These are phyloP conservation scores for Rhyacophila brunnea DNA, from an alignment of 1,140 invertebrate species.

Conservation along the genomic window DNA sequence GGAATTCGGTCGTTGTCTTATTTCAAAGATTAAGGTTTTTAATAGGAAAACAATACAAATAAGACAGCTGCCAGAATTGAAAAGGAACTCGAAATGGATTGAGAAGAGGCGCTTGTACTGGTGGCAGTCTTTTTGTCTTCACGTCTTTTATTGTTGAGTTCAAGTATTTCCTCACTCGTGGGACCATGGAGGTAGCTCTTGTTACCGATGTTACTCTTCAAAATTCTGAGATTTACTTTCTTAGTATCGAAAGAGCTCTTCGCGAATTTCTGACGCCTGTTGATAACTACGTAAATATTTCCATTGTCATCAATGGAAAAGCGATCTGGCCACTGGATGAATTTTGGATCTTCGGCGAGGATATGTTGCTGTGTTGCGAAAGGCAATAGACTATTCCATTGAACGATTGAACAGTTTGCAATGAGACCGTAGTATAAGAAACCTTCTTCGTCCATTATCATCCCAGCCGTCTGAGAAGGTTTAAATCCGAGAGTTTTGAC, in stretches of 20 bases:
- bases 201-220: too few relatives aligned
- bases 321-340: slow-evolving; percentile 58
- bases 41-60: too few relatives aligned
- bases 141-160: too few relatives aligned
- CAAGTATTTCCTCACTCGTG: too few relatives aligned
- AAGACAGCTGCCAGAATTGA: slow-evolving; percentile 23
- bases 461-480: slow-evolving; percentile 55
- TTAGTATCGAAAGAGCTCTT: slow-evolving; percentile 24
- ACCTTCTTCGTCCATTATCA: slow-evolving; percentile 53
- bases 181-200: too few relatives aligned
- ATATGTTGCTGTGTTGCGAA: slow-evolving; percentile 36
- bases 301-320: slow-evolving; percentile 57
- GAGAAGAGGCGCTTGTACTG: too few relatives aligned
- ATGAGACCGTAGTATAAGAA: slow-evolving; percentile 57
- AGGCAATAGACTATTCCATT: slow-evolving; percentile 52
- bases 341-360: slow-evolving; percentile 50
- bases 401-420: slow-evolving; percentile 51
- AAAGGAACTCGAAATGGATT: too few relatives aligned
- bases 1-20: too few relatives aligned
- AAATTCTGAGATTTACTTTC: slow-evolving; percentile 12
- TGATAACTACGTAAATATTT: slow-evolving; percentile 54
- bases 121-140: too few relatives aligned
- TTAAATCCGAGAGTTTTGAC: slow-evolving; percentile 35
- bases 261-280: slow-evolving; percentile 51
- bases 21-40: too few relatives aligned